Percentiles rank a stretch among this genome's conserved stretches.
These are phyloP conservation scores for Cacatua alba DNA, from an alignment of 2,113 vertebrate species.

Conservation along the genomic window DNA sequence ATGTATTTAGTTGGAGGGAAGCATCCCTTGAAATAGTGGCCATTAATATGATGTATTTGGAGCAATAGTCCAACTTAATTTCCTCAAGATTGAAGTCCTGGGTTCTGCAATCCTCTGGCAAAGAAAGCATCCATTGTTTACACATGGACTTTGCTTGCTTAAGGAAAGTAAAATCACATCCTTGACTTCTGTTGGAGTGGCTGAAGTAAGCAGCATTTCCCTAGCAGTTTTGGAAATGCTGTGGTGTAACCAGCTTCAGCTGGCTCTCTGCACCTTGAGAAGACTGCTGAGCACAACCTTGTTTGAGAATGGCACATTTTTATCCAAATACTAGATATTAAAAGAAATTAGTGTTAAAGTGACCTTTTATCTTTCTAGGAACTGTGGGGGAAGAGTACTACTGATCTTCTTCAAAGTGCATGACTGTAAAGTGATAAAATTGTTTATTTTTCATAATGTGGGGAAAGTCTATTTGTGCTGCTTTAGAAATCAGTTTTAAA, in stretches of 20 bases:
- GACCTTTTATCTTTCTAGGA: constrained; percentile 80
- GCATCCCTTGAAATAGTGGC: not conserved
- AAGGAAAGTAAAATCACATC: not conserved
- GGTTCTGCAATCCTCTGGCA: constrained; percentile 1
- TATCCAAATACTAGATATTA: constrained; percentile 67
- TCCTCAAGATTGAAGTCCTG: not conserved
- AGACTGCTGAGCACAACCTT: constrained; percentile 66
- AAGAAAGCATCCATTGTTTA: not conserved
- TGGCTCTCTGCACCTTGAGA: constrained; percentile 12
- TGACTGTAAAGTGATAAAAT: constrained; percentile 75
- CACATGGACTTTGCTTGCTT: not conserved
- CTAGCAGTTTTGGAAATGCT: not conserved
- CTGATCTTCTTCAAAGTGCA: constrained; percentile 76
- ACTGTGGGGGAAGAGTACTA: constrained; percentile 72
- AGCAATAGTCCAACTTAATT: not conserved
- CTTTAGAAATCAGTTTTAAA: constrained; percentile 70
- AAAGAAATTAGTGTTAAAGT: constrained; percentile 78
- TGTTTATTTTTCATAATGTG: constrained; percentile 78
- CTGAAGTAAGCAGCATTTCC: not conserved
- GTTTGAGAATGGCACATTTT: constrained; percentile 63
- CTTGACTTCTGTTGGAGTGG: not conserved
- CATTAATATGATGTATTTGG: not conserved
- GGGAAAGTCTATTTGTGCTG: constrained; percentile 73
- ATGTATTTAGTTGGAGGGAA: not conserved
- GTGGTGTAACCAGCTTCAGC: not conserved